Evolutionary conservation across 2,113 vertebrate genomes (phyloP).

Genomic region (Isurus oxyrinchus): DNA sequence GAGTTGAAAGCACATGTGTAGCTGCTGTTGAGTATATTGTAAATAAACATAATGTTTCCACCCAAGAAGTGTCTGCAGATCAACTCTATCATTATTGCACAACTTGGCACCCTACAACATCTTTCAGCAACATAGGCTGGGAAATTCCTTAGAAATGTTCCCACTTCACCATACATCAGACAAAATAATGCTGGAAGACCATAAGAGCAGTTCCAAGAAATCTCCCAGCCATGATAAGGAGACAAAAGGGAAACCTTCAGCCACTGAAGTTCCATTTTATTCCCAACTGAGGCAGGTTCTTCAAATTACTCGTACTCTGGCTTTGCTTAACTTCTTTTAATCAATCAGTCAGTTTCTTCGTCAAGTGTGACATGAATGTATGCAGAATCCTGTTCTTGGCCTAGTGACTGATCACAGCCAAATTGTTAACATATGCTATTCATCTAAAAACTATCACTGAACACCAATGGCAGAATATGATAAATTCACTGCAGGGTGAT

Average conservation of each 20-base stretch:
- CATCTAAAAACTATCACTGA: conserved; percentile 23
- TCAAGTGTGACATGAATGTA: not conserved
- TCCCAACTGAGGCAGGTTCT: not conserved
- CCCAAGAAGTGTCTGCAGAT: no score
- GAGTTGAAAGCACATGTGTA: no score
- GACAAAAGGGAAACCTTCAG: not conserved
- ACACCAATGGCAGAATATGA: not conserved
- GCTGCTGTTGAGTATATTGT: no score
- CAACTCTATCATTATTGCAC: no score
- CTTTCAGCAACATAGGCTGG: not conserved
- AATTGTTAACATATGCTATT: not conserved
- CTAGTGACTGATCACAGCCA: not conserved
- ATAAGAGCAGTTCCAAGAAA: no score
- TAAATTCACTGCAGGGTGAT: not conserved
- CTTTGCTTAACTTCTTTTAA: not conserved
- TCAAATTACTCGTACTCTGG: not conserved
- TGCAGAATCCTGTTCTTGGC: not conserved
- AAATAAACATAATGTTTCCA: no score
- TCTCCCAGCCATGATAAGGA: not conserved
- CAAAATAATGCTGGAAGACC: not conserved
- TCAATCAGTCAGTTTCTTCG: not conserved
- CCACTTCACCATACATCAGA: not conserved
- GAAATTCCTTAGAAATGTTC: not conserved
- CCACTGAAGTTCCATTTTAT: not conserved
- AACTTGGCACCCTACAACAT: no score